Evolutionary conservation across 1,140 invertebrate species (phyloP).

Genomic region (Drosophila subpulchrella): DNA sequence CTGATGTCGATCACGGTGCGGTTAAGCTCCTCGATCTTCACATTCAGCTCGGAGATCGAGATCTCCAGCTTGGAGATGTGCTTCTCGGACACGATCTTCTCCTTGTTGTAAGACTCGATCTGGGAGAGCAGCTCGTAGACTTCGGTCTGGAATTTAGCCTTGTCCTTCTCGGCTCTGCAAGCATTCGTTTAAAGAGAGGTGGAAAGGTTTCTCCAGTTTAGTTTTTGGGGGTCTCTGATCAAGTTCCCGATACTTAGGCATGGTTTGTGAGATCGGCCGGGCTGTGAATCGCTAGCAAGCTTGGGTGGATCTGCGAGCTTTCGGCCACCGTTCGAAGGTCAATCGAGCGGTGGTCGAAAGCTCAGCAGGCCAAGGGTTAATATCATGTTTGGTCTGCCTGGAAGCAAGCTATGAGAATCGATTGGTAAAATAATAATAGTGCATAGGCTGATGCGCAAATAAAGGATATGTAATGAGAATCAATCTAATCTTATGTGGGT

Average conservation of each 20-base stretch:
- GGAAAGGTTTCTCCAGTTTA: constrained; percentile 32
- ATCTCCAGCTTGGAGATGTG: constrained; percentile 96
- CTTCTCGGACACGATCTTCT: constrained; percentile 94
- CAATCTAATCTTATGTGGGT: background rate
- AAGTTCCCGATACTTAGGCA: constrained; percentile 61
- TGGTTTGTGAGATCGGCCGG: constrained; percentile 48
- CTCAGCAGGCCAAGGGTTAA: constrained; percentile 51
- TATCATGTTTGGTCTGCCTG: constrained; percentile 46
- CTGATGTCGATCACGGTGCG: constrained; percentile 97
- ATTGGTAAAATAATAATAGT: constrained; percentile 29
- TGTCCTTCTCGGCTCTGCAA: constrained; percentile 96
- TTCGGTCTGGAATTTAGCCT: constrained; percentile 97
- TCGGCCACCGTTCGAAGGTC: constrained; percentile 14
- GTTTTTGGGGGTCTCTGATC: constrained; percentile 1
- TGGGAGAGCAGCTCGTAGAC: constrained; percentile 97
- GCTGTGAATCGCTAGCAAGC: constrained; percentile 52
- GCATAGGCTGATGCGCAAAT: constrained; percentile 5
- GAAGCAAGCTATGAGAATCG: constrained; percentile 66
- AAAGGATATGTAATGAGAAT: background rate
- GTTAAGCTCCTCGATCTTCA: constrained; percentile 98
- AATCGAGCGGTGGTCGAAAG: constrained; percentile 36
- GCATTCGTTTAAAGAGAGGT: constrained; percentile 68
- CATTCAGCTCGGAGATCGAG: constrained; percentile 93
- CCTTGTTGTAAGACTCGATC: constrained; percentile 96
- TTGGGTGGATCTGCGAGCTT: constrained; percentile 23